A percentile compares a stretch with the other conserved stretches of the same genome.
phyloP scores from a whole-genome alignment of 2,797 vertebrate species.

The Staurois parvus region DNA sequence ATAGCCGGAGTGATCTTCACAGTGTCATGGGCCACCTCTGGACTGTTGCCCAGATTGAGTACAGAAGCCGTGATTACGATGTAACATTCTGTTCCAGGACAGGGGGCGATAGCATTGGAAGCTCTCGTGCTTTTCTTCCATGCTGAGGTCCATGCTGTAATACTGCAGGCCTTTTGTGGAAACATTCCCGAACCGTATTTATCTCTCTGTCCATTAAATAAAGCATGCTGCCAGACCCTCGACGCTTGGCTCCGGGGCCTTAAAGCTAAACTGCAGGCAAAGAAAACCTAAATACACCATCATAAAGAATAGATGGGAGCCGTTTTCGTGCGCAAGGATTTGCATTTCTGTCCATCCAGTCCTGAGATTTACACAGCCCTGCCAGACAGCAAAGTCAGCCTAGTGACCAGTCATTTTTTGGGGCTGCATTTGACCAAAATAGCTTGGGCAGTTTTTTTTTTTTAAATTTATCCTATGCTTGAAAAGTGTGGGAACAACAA shows the following conservation, averaged over 20 bases:
- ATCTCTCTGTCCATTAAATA: neutral
- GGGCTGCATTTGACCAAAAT: too few relatives aligned
- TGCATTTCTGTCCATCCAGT: too few relatives aligned
- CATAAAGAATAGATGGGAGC: too few relatives aligned
- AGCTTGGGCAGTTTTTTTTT: too few relatives aligned
- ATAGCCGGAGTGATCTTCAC: conserved; percentile 6
- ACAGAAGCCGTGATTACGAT: conserved; percentile 21
- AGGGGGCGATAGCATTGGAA: neutral
- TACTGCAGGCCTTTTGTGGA: neutral
- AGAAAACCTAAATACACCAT: too few relatives aligned
- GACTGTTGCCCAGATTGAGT: conserved; percentile 10
- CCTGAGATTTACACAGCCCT: too few relatives aligned
- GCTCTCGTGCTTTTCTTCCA: neutral
- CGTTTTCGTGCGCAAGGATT: too few relatives aligned
- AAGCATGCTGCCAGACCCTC: too few relatives aligned
- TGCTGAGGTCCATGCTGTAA: neutral
- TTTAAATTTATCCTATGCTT: too few relatives aligned
- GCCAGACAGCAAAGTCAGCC: too few relatives aligned
- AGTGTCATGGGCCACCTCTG: neutral
- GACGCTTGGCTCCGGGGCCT: neutral
- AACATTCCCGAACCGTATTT: neutral
- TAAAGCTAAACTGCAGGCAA: neutral
- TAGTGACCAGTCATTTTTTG: too few relatives aligned
- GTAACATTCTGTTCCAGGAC: conserved; percentile 44
- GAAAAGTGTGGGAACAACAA: too few relatives aligned